A percentile compares a stretch with the other conserved stretches of the same genome.
These are phyloP conservation scores for Isaurus tuberculatus DNA, from an alignment of 92 coral and sea anemone genomes.

Conservation along the genomic window DNA sequence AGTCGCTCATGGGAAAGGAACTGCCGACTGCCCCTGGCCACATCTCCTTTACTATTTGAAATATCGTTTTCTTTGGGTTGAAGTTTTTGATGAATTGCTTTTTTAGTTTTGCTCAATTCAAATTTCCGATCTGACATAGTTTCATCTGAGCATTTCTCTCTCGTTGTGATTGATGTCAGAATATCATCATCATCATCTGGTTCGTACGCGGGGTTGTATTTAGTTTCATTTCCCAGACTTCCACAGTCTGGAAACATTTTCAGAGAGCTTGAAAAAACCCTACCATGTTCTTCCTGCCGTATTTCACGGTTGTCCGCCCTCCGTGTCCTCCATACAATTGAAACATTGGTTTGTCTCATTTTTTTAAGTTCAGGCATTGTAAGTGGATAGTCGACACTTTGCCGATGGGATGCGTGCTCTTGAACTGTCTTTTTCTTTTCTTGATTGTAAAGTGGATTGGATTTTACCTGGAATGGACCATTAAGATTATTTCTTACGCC, in stretches of 20 bases:
- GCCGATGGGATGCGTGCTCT: not conserved
- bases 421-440: not conserved
- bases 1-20: not conserved
- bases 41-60: not conserved
- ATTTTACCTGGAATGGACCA: slow-evolving; percentile 41
- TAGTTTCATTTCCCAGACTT: not conserved
- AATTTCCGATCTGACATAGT: not conserved
- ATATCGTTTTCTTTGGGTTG: not conserved
- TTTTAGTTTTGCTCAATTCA: not conserved
- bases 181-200: slow-evolving; percentile 15
- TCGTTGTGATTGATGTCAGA: not conserved
- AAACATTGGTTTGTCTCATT: slow-evolving; percentile 71
- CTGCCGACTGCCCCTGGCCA: not conserved
- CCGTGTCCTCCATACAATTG: slow-evolving; percentile 53
- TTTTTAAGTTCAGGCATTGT: slow-evolving; percentile 85
- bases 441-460: slow-evolving; percentile 36
- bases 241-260: slow-evolving; percentile 23
- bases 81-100: not conserved
- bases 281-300: not conserved
- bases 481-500: slow-evolving; percentile 79
- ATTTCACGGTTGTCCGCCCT: not conserved
- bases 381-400: slow-evolving; percentile 1
- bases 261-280: slow-evolving; percentile 20
- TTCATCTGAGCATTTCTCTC: not conserved
- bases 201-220: slow-evolving; percentile 29